A percentile compares a stretch with the other conserved stretches of the same genome.
phyloP scores from a whole-genome alignment of 1,140 invertebrate species.

The Zaprionus tsacasi region DNA sequence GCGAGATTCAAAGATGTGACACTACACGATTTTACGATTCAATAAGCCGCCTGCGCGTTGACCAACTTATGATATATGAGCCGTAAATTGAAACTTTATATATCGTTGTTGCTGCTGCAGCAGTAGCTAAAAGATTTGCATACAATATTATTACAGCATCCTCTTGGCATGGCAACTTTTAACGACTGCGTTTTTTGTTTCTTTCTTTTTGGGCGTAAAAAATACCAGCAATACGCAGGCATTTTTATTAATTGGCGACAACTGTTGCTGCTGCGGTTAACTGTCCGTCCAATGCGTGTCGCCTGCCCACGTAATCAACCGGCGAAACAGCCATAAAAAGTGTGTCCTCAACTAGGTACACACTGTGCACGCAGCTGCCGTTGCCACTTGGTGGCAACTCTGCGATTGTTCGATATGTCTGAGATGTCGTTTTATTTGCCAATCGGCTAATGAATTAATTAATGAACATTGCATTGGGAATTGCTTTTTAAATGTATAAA shows the following conservation, averaged over 20 bases:
- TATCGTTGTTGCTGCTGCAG: conserved; percentile 33
- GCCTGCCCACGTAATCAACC: conserved; percentile 67
- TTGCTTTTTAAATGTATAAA: conserved; percentile 10
- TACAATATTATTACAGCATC: conserved; percentile 81
- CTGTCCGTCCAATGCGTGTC: not conserved
- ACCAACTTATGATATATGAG: conserved; percentile 77
- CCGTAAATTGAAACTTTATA: conserved; percentile 82
- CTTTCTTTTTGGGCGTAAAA: conserved; percentile 38
- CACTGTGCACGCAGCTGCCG: conserved; percentile 26
- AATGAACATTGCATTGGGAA: conserved; percentile 53
- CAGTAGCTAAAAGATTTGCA: conserved; percentile 68
- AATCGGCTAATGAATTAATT: conserved; percentile 72
- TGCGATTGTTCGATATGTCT: conserved; percentile 46
- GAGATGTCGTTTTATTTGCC: conserved; percentile 34
- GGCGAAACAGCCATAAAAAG: conserved; percentile 64
- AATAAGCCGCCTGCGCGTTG: conserved; percentile 60
- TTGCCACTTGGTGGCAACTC: conserved; percentile 15
- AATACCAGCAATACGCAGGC: conserved; percentile 18
- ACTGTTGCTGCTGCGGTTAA: conserved; percentile 36
- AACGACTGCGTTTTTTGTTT: conserved; percentile 63
- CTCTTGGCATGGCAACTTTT: conserved; percentile 61
- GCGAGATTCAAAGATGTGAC: conserved; percentile 44
- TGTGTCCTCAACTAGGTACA: conserved; percentile 63
- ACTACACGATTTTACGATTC: conserved; percentile 66
- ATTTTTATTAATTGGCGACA: conserved; percentile 69